Evolutionary conservation across 1,140 invertebrate species (phyloP).

Genomic region (Drosophila nasuta): DNA sequence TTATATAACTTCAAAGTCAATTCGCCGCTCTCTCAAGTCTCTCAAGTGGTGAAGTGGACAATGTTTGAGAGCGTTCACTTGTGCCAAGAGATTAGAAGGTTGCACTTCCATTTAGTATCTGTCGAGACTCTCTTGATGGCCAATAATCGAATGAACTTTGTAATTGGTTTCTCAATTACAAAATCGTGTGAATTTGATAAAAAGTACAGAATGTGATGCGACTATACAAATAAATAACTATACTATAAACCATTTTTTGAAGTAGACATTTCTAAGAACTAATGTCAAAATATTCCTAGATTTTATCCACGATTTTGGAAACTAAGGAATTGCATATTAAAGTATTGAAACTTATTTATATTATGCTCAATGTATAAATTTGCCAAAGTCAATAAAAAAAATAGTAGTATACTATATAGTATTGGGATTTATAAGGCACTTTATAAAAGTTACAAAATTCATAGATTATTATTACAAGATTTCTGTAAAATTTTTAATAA

Average conservation of each 20-base stretch:
- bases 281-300: fast-evolving
- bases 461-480: too few relatives aligned
- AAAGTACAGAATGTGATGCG: not conserved
- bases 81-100: conserved; percentile 38
- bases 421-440: too few relatives aligned
- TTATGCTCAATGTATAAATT: too few relatives aligned
- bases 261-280: too few relatives aligned
- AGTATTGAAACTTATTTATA: too few relatives aligned
- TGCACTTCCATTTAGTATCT: conserved; percentile 21
- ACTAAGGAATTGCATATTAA: too few relatives aligned
- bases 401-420: too few relatives aligned
- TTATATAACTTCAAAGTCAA: conserved; percentile 53
- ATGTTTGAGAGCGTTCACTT: conserved; percentile 39
- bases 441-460: too few relatives aligned
- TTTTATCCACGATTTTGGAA: too few relatives aligned
- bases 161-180: conserved; percentile 28
- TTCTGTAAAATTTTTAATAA: too few relatives aligned
- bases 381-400: too few relatives aligned
- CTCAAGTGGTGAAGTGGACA: conserved; percentile 38
- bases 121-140: conserved; percentile 16
- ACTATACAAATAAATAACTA: not conserved
- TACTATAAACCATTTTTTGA: too few relatives aligned
- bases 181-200: conserved; percentile 1
- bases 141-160: conserved; percentile 37
- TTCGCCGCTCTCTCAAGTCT: conserved; percentile 35